Evolutionary conservation across 2,113 vertebrate species (phyloP).

Genomic region (Phrynosoma platyrhinos): DNA sequence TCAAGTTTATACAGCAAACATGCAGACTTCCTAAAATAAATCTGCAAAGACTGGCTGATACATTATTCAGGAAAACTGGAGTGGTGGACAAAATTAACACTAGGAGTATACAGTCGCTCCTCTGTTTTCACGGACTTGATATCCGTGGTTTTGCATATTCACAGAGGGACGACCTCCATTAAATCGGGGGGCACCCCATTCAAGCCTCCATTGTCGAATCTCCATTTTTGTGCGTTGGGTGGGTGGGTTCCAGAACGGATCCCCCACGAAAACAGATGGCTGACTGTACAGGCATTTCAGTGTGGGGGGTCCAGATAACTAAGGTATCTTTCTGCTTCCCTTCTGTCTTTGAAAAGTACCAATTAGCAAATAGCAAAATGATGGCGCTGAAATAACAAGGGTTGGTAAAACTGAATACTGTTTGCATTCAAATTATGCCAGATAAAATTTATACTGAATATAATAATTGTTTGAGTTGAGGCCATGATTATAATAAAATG

Average conservation of each 20-base stretch:
- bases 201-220: too few species aligned
- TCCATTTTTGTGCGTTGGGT: too few species aligned
- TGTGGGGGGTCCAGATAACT: constrained; percentile 19
- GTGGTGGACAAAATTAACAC: background rate
- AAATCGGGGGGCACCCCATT: too few species aligned
- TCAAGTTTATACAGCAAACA: background rate
- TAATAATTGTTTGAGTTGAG: constrained; percentile 51
- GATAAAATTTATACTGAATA: constrained; percentile 4
- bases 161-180: too few species aligned
- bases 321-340: background rate
- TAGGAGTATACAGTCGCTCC: background rate
- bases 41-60: background rate
- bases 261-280: too few species aligned
- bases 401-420: background rate
- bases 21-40: background rate
- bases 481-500: constrained; percentile 44
- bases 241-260: too few species aligned
- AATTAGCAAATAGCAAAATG: constrained; percentile 24
- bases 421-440: background rate
- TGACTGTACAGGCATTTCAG: too few species aligned
- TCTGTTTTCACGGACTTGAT: too few species aligned
- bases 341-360: background rate
- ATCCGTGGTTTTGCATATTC: too few species aligned
- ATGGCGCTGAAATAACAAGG: constrained; percentile 22
- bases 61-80: background rate